Conservation (phyloP, 2,797 vertebrate genomes). For the Alca torda region DNA sequence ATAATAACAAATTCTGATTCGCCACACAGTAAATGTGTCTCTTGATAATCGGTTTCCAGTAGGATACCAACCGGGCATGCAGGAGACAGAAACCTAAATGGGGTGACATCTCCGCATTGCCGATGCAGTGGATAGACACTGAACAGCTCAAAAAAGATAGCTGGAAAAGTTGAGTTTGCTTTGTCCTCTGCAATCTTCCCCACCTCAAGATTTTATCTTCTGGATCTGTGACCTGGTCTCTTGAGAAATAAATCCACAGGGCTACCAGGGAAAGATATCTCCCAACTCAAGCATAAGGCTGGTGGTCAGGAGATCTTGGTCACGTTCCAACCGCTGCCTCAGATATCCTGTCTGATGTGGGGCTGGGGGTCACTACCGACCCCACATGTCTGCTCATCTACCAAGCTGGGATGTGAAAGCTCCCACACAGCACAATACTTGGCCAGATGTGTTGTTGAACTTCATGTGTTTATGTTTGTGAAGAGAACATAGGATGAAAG, state of each 20-base stretch:
- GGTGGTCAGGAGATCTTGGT: background rate
- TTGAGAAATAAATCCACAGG: background rate
- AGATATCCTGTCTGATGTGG: background rate
- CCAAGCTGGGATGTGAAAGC: background rate
- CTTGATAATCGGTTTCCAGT: constrained; percentile 3
- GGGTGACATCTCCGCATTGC: background rate
- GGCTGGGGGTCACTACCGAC: background rate
- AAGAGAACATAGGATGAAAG: constrained; percentile 46
- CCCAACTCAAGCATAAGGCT: background rate
- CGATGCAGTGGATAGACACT: background rate
- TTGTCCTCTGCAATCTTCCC: background rate
- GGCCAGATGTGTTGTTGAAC: constrained; percentile 46
- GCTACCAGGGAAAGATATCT: background rate
- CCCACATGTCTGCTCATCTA: background rate
- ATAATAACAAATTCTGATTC: constrained; percentile 64
- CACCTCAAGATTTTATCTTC: background rate
- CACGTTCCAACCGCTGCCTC: background rate
- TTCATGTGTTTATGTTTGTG: constrained; percentile 44
- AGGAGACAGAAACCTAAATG: background rate
- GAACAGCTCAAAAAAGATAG: background rate
- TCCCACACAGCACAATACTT: background rate
- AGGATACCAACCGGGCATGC: background rate
- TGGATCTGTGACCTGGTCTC: background rate
- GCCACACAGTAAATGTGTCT: constrained; percentile 38
- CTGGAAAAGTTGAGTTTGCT: background rate